These are phyloP conservation scores for Steinernema hermaphroditum DNA, from an alignment of 2,888 invertebrate genomes.

Conservation along the genomic window DNA sequence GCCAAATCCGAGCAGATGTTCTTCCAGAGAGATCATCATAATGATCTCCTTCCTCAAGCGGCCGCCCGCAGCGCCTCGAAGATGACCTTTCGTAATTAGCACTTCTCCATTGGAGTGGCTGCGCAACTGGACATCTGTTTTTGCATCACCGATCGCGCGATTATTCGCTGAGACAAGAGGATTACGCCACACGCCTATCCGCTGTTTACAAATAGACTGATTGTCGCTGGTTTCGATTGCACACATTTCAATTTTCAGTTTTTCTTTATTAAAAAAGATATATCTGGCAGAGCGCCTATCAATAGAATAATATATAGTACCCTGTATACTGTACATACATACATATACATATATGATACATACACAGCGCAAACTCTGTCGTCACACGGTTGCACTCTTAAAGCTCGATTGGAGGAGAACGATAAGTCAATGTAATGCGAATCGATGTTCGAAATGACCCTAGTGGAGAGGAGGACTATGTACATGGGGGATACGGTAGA, in stretches of 20 bases:
- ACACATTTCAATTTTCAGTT: no score
- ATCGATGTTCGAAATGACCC: slow-evolving; percentile 20
- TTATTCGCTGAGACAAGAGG: background rate
- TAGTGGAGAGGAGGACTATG: background rate
- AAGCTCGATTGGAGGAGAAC: slow-evolving; percentile 14
- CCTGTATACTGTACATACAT: slow-evolving; percentile 21
- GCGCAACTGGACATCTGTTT: slow-evolving; percentile 6
- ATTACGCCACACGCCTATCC: no score
- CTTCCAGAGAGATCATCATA: background rate
- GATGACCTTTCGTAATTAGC: slow-evolving; percentile 2
- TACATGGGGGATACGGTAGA: background rate
- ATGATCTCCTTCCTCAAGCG: slow-evolving; percentile 3
- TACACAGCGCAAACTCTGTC: slow-evolving; percentile 23
- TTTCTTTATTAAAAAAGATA: no score
- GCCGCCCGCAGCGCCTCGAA: background rate
- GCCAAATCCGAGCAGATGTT: background rate
- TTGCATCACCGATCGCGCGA: background rate
- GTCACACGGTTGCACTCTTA: slow-evolving; percentile 25
- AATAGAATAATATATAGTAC: slow-evolving; percentile 6
- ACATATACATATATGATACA: background rate
- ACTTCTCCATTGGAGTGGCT: background rate
- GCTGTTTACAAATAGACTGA: no score
- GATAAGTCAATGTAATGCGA: background rate
- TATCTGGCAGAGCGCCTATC: background rate
- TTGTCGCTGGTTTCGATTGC: no score